Evolutionary conservation across 2,888 invertebrate species (phyloP).

Genomic region (Drosophila helvetica): DNA sequence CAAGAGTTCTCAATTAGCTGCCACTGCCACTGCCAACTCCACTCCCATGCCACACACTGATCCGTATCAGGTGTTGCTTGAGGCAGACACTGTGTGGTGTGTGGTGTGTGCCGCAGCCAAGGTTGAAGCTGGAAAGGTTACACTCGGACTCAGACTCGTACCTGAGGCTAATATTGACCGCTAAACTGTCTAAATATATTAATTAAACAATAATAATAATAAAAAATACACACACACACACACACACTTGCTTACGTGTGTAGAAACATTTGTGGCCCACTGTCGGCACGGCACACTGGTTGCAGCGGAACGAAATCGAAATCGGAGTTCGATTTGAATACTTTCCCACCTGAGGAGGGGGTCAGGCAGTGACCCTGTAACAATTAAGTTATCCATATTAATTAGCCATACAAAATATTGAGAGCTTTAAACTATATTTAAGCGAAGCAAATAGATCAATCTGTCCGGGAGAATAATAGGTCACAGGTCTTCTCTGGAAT

Average conservation of each 20-base stretch:
- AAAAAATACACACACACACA: conserved; percentile 34
- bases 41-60: conserved; percentile 41
- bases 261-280: conserved; percentile 32
- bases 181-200: conserved; percentile 71
- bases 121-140: conserved; percentile 69
- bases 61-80: conserved; percentile 60
- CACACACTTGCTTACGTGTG: too few relatives aligned
- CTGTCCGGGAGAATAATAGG: background rate
- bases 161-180: conserved; percentile 62
- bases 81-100: conserved; percentile 17
- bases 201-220: conserved; percentile 64
- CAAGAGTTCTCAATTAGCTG: conserved; percentile 65
- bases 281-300: conserved; percentile 55
- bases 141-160: conserved; percentile 14
- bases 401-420: background rate
- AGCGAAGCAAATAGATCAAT: background rate
- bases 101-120: conserved; percentile 34
- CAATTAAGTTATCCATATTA: conserved; percentile 31
- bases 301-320: conserved; percentile 20
- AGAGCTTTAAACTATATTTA: conserved; percentile 6
- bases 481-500: background rate
- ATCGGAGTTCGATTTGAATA: conserved; percentile 19
- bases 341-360: conserved; percentile 32
- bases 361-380: conserved; percentile 32
- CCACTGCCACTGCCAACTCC: conserved; percentile 53